A percentile compares a stretch with the other conserved stretches of the same genome.
These are phyloP conservation scores for Clavelina lepadiformis DNA, from an alignment of 23 tunicate genomes.

Conservation along the genomic window DNA sequence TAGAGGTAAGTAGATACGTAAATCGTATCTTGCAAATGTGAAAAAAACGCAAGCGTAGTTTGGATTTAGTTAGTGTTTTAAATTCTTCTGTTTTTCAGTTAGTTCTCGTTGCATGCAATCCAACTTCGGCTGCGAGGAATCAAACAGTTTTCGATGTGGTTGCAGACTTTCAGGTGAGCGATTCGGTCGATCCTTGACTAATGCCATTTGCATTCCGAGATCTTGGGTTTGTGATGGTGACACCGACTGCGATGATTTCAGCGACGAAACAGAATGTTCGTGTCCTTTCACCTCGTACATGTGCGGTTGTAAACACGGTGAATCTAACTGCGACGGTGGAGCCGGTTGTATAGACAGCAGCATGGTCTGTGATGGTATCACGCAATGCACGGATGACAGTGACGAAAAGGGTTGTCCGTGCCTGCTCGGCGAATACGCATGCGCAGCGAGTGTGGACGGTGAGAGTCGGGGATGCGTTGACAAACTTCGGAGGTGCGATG, in stretches of 20 bases:
- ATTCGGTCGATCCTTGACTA: background rate
- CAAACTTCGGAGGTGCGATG: constrained; percentile 10
- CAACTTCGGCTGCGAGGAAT: constrained; percentile 16
- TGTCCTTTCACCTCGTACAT: constrained; percentile 6
- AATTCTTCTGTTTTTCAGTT: background rate
- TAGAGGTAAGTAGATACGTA: too few species aligned
- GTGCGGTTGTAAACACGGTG: constrained; percentile 21
- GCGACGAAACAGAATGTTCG: constrained; percentile 23
- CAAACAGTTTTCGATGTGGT: constrained; percentile 38
- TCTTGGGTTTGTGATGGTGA: constrained; percentile 30
- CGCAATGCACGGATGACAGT: constrained; percentile 21
- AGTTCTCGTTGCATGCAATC: background rate
- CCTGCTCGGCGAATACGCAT: constrained; percentile 1
- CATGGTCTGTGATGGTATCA: constrained; percentile 19
- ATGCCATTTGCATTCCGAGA: constrained; percentile 21
- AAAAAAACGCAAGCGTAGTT: too few species aligned
- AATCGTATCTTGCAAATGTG: too few species aligned
- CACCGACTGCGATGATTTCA: constrained; percentile 16
- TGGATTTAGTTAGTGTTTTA: too few species aligned
- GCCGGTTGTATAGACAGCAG: constrained; percentile 24
- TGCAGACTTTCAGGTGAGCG: constrained; percentile 9
- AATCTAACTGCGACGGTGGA: constrained; percentile 10
- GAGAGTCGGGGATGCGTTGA: constrained; percentile 2
- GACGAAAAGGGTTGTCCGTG: constrained; percentile 27
- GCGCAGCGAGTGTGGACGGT: constrained; percentile 14